Evolutionary conservation across 2,888 invertebrate species (phyloP).

Genomic region (Amiota mariae): DNA sequence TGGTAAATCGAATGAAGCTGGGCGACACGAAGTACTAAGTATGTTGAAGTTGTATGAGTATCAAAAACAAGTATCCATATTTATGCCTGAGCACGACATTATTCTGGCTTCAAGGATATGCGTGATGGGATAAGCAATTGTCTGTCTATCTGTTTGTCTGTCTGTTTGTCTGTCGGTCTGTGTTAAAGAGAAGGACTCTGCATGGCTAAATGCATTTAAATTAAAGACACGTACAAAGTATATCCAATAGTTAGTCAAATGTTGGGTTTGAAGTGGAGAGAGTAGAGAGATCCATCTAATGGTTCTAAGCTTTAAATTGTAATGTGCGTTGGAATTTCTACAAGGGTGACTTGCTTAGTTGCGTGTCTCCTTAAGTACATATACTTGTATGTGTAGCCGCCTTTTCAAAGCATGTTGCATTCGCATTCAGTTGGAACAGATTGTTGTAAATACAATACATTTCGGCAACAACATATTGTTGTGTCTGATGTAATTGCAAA

Average conservation of each 20-base stretch:
- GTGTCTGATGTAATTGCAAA: constrained; percentile 47
- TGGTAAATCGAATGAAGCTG: constrained; percentile 1
- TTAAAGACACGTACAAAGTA: constrained; percentile 54
- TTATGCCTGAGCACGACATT: constrained; percentile 42
- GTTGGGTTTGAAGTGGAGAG: neutral
- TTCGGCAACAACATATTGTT: constrained; percentile 62
- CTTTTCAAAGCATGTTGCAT: constrained; percentile 25
- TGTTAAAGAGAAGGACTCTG: constrained; percentile 45
- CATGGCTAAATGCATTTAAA: constrained; percentile 68
- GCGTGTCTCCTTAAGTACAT: constrained; percentile 34
- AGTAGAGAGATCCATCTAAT: constrained; percentile 25
- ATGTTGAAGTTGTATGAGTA: neutral
- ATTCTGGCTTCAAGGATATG: constrained; percentile 34
- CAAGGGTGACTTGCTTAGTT: constrained; percentile 10
- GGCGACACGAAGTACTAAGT: neutral
- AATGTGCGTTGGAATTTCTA: constrained; percentile 53
- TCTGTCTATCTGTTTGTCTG: constrained; percentile 19
- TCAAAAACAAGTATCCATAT: constrained; percentile 47
- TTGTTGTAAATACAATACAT: constrained; percentile 57
- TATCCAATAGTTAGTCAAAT: neutral
- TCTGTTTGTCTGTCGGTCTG: constrained; percentile 25
- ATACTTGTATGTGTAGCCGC: constrained; percentile 1
- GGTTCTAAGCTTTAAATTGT: constrained; percentile 39
- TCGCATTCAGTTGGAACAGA: neutral
- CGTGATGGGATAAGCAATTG: constrained; percentile 12